Conservation (phyloP, 2,113 vertebrate genomes). For the western clawed frog (Xenopus tropicalis) region DNA sequence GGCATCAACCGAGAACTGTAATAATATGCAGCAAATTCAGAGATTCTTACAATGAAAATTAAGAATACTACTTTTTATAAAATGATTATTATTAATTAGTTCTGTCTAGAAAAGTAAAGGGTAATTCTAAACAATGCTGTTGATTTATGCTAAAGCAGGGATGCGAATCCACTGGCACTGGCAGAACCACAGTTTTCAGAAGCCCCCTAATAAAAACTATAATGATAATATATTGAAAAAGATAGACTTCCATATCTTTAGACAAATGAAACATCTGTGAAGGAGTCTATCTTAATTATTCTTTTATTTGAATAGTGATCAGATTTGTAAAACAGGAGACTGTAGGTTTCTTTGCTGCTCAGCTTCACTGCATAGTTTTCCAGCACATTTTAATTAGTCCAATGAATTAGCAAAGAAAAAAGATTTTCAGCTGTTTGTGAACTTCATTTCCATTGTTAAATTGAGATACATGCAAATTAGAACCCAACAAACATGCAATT, state of each 20-base stretch:
- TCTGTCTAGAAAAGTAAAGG: no score
- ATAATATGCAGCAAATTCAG: no score
- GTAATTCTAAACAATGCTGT: no score
- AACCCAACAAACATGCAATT: slow-evolving; percentile 42
- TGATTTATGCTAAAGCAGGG: no score
- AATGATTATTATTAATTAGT: no score
- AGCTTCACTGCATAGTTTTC: slow-evolving; percentile 11
- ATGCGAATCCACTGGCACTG: no score
- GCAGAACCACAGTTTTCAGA: no score
- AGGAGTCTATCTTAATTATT: not conserved
- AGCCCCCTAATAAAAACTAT: no score
- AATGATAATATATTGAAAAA: not conserved
- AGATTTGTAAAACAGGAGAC: not conserved
- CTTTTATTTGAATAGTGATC: not conserved
- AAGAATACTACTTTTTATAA: no score
- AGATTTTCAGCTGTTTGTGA: slow-evolving; percentile 36
- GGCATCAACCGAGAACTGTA: no score
- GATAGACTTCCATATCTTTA: not conserved
- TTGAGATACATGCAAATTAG: slow-evolving; percentile 45
- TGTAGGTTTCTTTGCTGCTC: not conserved
- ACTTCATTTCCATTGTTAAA: slow-evolving; percentile 44
- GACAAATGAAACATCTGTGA: not conserved
- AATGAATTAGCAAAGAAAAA: slow-evolving; percentile 35
- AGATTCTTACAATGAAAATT: no score
- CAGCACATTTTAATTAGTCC: slow-evolving; percentile 33